Base-by-base conservation (phyloP, 2,888 invertebrate genomes). In the Drosophila niveifrons region DNA sequence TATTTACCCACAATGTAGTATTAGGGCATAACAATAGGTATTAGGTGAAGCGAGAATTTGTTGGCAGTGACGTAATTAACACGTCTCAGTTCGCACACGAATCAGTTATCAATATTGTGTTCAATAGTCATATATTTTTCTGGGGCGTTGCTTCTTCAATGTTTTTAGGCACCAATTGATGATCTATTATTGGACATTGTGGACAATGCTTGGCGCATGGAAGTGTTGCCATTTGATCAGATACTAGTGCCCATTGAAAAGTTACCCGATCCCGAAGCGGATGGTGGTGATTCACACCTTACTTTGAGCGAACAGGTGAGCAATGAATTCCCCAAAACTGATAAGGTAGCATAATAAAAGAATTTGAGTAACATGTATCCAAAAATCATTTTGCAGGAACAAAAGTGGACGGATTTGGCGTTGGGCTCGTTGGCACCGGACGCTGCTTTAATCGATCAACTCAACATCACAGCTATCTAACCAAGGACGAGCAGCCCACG, bases 221-320 rank as follows among this genome's bases (percentile, higher is more conserved):
- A 98, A 90, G 94, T 94, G 83, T 93, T 97, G 48, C 97, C 97
- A 3, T 94, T 95, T 83, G 98, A 98, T 92, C 97, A 98, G 90
- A 97, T 97, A 80, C 90, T 93, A 58, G 98, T 98, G 6, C 98
- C 98, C 2, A 91, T 95, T 53, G 95, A 96, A 89, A 98, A 98
- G 93, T 93, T 98, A 53, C 97, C 98, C 1, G 98, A 98, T 93
- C 97, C 97, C 0, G 97, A 97, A 91, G 97, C 97, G 1, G 98
- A 98, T 92, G 96, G 96, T 81, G 97, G 97, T 18, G 98, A 98
- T 93, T 96, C 97, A 3, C 96, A 96, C 90, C 95, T 98, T 90
- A 98, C 98, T 0, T 93, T 98, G 7, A 96, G 96, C 90, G 98
- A 98, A 92, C 97, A 96, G 90, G 96, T 97, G 89, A 95, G 95